Conservation (phyloP, 2,888 invertebrate species). For the Acleris holmiana region DNA sequence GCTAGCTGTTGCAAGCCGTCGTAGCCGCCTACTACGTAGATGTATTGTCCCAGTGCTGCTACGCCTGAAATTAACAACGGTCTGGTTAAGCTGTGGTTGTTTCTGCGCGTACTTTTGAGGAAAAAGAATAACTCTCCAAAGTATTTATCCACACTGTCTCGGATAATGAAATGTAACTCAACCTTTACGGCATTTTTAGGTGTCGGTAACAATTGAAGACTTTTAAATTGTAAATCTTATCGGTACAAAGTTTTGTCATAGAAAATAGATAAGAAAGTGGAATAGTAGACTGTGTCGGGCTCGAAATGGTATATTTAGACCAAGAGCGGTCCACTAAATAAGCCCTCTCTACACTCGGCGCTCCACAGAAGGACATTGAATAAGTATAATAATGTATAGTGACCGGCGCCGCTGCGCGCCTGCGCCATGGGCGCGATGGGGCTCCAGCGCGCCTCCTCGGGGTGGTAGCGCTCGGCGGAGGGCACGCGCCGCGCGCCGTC, state of each 20-base stretch:
- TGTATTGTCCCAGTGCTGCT: slow-evolving; percentile 92
- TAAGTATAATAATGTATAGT: slow-evolving; percentile 26
- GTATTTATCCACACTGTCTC: not conserved
- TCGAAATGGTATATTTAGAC: no score
- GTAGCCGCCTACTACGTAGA: slow-evolving; percentile 98
- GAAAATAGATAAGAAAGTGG: not conserved
- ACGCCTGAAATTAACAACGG: slow-evolving; percentile 83
- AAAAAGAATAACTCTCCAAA: no score
- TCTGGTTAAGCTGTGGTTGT: not conserved
- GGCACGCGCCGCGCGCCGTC: slow-evolving; percentile 91
- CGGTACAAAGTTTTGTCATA: no score
- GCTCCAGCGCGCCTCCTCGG: slow-evolving; percentile 95
- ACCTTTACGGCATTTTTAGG: not conserved
- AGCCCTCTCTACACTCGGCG: no score
- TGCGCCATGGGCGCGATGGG: slow-evolving; percentile 91
- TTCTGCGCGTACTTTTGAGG: no score
- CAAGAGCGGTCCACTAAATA: no score
- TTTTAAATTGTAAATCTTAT: no score
- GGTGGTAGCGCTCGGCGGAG: slow-evolving; percentile 96
- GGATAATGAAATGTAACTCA: not conserved
- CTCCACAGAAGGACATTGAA: no score
- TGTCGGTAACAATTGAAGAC: not conserved
- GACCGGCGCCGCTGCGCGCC: slow-evolving; percentile 93
- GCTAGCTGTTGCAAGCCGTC: slow-evolving; percentile 92
- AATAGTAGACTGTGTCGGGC: not conserved